Percentiles rank a stretch among this genome's conserved stretches.
These are phyloP conservation scores for Malachius bipustulatus DNA, from an alignment of 2,888 invertebrate species.

Conservation along the genomic window DNA sequence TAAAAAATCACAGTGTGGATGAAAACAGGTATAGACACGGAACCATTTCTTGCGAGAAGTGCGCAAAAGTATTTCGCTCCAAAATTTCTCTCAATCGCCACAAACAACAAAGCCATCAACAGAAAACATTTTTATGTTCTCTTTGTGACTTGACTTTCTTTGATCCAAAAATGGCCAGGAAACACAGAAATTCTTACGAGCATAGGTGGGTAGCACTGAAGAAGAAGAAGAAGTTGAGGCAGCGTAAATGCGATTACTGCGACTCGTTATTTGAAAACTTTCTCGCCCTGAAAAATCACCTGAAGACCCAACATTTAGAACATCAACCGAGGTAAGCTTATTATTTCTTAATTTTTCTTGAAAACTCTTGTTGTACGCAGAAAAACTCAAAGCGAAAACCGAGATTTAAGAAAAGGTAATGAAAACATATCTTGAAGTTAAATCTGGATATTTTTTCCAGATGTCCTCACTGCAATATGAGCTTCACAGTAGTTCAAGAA, in stretches of 20 bases:
- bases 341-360: no score
- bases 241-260: slow-evolving; percentile 51
- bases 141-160: slow-evolving; percentile 54
- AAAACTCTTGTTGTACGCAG: no score
- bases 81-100: slow-evolving; percentile 56
- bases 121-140: slow-evolving; percentile 52
- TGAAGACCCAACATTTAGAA: slow-evolving; percentile 47
- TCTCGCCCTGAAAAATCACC: slow-evolving; percentile 49
- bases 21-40: slow-evolving; percentile 37
- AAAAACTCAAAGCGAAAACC: no score
- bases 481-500: slow-evolving; percentile 61
- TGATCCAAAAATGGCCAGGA: slow-evolving; percentile 47
- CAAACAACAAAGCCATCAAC: slow-evolving; percentile 47
- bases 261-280: slow-evolving; percentile 42
- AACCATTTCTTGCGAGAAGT: slow-evolving; percentile 48
- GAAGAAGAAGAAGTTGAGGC: slow-evolving; percentile 26
- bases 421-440: no score
- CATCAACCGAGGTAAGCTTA: slow-evolving; percentile 52
- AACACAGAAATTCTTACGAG: slow-evolving; percentile 51
- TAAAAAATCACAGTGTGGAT: slow-evolving; percentile 32
- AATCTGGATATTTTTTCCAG: slow-evolving; percentile 42
- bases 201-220: slow-evolving; percentile 44
- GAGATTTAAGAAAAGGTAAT: no score
- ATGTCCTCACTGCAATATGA: slow-evolving; percentile 59
- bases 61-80: slow-evolving; percentile 48